Conservation (phyloP, 2,797 vertebrate species). For the Peromyscus aztecus region DNA sequence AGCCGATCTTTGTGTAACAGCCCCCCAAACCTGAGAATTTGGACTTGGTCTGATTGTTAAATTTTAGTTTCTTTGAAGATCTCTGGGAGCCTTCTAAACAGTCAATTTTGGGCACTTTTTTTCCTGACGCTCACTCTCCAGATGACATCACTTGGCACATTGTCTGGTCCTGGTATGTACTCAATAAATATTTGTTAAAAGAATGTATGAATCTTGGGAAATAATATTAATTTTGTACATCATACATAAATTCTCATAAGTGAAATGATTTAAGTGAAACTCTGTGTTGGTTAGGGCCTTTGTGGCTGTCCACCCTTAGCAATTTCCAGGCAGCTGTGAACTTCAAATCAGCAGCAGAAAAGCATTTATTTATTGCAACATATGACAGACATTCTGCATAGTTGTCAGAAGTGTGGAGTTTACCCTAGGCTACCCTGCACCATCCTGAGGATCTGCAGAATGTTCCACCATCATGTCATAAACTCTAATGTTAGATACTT, state of each 20-base stretch:
- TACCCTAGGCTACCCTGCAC: background rate
- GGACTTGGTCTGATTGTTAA: background rate
- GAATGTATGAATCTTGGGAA: slow-evolving; percentile 5
- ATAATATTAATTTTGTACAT: background rate
- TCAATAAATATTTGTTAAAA: slow-evolving; percentile 40
- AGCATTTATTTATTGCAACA: background rate
- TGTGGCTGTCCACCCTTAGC: background rate
- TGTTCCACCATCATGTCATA: background rate
- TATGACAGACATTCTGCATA: slow-evolving; percentile 10
- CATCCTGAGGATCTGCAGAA: background rate
- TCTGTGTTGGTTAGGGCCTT: background rate
- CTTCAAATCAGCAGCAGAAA: slow-evolving; percentile 13
- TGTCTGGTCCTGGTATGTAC: background rate
- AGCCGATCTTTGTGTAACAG: slow-evolving; percentile 16
- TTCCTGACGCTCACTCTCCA: background rate
- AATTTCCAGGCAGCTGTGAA: background rate
- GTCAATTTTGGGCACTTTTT: background rate
- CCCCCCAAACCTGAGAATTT: background rate
- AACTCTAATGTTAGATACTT: background rate
- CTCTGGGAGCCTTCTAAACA: background rate
- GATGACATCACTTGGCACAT: background rate
- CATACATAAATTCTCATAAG: slow-evolving; percentile 19
- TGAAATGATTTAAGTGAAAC: slow-evolving; percentile 7
- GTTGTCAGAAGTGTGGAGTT: slow-evolving; percentile 22
- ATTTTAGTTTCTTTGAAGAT: slow-evolving; percentile 9